Base-by-base conservation (phyloP, 2,888 invertebrate species). In the Dusona sp. region DNA sequence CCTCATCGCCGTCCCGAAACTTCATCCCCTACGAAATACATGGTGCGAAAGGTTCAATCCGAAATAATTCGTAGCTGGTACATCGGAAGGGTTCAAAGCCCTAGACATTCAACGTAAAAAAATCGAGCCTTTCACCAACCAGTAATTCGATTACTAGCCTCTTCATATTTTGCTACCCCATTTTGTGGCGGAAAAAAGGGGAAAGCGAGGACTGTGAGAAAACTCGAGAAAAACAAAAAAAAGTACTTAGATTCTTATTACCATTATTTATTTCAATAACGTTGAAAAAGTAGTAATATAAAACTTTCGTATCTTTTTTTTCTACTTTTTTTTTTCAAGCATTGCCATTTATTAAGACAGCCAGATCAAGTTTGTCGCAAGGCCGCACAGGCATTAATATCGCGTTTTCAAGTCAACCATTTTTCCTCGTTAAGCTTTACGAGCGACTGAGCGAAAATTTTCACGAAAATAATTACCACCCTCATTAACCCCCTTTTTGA, bases 11-110 rank as follows among this genome's bases (percentile, higher is more conserved):
- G 29, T 29, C 61, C 25, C 57, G n/a, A 29, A 72, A 78, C 45
- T 25, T 48, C 19, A 68, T 33, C 72, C 70, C 70, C 45, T 25
- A 3, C 33, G 74, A 74, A 61, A 74, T 45, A 38, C 48, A 68
- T 25, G 42, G 38, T 22, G 61, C 42, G 9, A 61, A 42, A 61
- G 61, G 25, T 61, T 61, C 38, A 57, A 29, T 48, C 61, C 19
- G n/a, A 78, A 67, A 79, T 65, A 77, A 77, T 81, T 73, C 54
- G 42, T 22, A 42, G 64, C 33, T 80, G 57, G 57, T 45, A 36
- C 42, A 61, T 61, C 29, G 33, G 48, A 81, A 45, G 74, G 68
- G 61, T 79, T 73, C 33, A 67, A 54, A 36, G 42, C 48, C 48
- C 36, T 33, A 54, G 54, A 65, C 36, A 78, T 65, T 83, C 54